Evolutionary conservation across 2,113 vertebrate species (phyloP).

Genomic region (Clarias batrachus): DNA sequence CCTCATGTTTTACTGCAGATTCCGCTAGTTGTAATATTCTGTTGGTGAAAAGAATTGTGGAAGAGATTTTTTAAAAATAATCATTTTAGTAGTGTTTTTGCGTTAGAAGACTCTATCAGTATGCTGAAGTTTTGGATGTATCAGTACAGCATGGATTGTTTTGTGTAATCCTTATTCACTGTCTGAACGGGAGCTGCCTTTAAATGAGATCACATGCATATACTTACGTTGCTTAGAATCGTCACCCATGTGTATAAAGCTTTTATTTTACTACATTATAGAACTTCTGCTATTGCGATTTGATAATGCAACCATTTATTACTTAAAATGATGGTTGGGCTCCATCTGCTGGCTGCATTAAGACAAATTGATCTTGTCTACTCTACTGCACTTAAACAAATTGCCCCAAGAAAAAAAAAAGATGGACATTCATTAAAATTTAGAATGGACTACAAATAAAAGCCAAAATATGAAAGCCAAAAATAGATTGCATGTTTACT

Average conservation of each 20-base stretch:
- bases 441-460: too few species aligned
- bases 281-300: not conserved
- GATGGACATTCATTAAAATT: too few species aligned
- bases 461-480: too few species aligned
- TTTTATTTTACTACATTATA: not conserved
- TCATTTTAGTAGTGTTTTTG: not conserved
- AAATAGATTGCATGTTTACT: too few species aligned
- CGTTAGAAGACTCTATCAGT: not conserved
- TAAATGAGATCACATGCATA: not conserved
- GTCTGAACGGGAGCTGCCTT: not conserved
- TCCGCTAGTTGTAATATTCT: slow-evolving; percentile 42
- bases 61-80: not conserved
- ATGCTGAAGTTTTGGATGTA: not conserved
- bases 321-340: not conserved
- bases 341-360: slow-evolving; percentile 19
- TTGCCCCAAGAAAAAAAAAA: too few species aligned
- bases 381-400: too few species aligned
- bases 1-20: slow-evolving; percentile 31
- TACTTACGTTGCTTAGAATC: not conserved
- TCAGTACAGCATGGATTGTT: not conserved
- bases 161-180: not conserved
- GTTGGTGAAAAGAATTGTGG: slow-evolving; percentile 11
- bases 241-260: not conserved
- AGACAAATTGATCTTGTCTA: too few species aligned
- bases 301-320: not conserved